Percentiles rank a stretch among this genome's conserved stretches.
phyloP scores from a whole-genome alignment of 2,888 invertebrate species.

The Pasiphila rectangulata region DNA sequence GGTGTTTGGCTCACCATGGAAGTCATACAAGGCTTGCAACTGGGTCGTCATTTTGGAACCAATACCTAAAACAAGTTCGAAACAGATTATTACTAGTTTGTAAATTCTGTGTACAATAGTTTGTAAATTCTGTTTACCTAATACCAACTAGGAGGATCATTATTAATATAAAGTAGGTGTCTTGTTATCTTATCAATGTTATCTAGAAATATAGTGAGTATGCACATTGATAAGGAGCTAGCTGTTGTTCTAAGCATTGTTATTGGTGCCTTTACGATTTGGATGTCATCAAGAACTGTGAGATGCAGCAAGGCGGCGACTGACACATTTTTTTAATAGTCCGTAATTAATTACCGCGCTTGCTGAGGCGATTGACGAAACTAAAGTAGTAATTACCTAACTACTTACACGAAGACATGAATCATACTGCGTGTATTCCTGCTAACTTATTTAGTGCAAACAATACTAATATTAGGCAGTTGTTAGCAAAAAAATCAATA shows the following conservation, averaged over 20 bases:
- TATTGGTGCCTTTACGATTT: conserved; percentile 46
- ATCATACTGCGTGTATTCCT: too few relatives aligned
- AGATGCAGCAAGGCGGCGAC: conserved; percentile 46
- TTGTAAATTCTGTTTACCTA: not conserved
- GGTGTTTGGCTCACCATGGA: conserved; percentile 91
- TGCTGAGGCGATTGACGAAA: conserved; percentile 23
- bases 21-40: conserved; percentile 94
- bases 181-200: conserved; percentile 71
- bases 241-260: conserved; percentile 40
- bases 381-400: too few relatives aligned
- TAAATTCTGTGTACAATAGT: not conserved
- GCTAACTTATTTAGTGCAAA: too few relatives aligned
- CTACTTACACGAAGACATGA: not conserved
- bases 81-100: conserved; percentile 49
- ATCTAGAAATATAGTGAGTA: conserved; percentile 64
- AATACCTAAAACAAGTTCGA: conserved; percentile 75
- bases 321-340: conserved; percentile 74
- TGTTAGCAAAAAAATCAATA: conserved; percentile 3
- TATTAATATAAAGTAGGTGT: conserved; percentile 34
- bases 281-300: conserved; percentile 47
- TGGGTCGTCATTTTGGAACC: conserved; percentile 81
- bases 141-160: conserved; percentile 38
- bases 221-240: conserved; percentile 49
- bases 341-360: conserved; percentile 62
- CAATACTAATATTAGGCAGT: too few relatives aligned